Conservation (phyloP, 2,113 vertebrate species). For the Donacobius atricapilla region DNA sequence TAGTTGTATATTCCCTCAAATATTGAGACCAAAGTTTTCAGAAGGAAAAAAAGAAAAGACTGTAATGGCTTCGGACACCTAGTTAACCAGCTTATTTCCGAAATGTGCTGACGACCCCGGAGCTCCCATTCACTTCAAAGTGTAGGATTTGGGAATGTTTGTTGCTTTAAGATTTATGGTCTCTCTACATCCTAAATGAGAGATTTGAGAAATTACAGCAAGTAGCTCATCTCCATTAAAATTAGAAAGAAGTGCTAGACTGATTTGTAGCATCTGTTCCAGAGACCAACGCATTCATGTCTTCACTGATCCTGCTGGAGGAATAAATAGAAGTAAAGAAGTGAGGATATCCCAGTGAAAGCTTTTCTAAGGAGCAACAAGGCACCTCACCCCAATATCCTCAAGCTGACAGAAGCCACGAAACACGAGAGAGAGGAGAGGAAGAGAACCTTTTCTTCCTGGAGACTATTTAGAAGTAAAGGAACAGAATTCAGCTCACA, state of each 20-base stretch:
- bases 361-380: neutral
- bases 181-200: constrained; percentile 16
- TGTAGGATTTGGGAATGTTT: constrained; percentile 29
- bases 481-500: neutral
- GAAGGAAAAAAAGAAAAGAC: neutral
- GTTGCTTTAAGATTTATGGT: constrained; percentile 54
- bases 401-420: neutral
- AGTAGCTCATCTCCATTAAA: constrained; percentile 54
- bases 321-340: neutral
- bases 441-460: neutral
- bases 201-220: constrained; percentile 38
- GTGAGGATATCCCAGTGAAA: neutral
- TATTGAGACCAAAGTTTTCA: neutral
- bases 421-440: neutral
- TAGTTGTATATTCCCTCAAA: neutral
- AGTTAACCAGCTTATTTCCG: constrained; percentile 19
- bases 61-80: neutral
- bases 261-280: constrained; percentile 41
- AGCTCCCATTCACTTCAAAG: constrained; percentile 59
- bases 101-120: constrained; percentile 26
- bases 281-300: neutral
- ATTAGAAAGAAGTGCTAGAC: constrained; percentile 55
- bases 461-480: neutral
- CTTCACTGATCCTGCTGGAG: neutral
- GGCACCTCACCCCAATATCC: neutral